Evolutionary conservation across 2,113 vertebrate species (phyloP), one percentile per base, ranked within the genome.

Genomic region (Galbula dea): DNA sequence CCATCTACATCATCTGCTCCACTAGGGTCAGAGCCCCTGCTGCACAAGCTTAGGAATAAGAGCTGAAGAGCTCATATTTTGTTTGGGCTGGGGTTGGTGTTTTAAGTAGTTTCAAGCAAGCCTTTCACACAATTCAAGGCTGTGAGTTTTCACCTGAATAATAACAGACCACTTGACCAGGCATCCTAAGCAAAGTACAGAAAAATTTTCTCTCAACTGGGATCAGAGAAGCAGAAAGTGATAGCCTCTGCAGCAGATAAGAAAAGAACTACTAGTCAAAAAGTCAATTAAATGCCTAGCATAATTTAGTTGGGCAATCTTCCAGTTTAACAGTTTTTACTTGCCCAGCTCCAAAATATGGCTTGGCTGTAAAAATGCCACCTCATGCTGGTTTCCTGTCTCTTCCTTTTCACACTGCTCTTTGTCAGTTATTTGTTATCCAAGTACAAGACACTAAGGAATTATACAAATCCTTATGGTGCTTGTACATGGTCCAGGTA

Each of bases 21-120:
- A 18, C 34, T 27, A 19, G 41, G 55, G 55, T 95, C 71, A 86
- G 75, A 94, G 49, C 34, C 65, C 46, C 93, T 95, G 72, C 95
- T 91, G 91, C 62, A 90, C 36, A 93, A 92, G 49, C 75, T 90
- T 77, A 83, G 43, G n/a, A 90, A 26, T 65, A 83, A 93, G 41
- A 75, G 75, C 73, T 78, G 61, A 84, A 91, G 74, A 94, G 37
- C 29, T 92, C 55, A 71, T 91, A 68, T 84, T 89, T 88, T 43
- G 83, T 80, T 63, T 30, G 43, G 24, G 41, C 12, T 82, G 39
- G 46, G 66, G 58, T 23, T 69, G 29, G 13, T 92, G 20, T 83
- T 75, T 89, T 54, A 49, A 72, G 36, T 61, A 63, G 58, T 73
- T 93, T 93, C 18, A 78, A 74, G 39, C 29, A 80, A 90, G 34